phyloP scores from a whole-genome alignment of 35 echinoderm and acorn worm genomes.

The Holothuria glaberrima region DNA sequence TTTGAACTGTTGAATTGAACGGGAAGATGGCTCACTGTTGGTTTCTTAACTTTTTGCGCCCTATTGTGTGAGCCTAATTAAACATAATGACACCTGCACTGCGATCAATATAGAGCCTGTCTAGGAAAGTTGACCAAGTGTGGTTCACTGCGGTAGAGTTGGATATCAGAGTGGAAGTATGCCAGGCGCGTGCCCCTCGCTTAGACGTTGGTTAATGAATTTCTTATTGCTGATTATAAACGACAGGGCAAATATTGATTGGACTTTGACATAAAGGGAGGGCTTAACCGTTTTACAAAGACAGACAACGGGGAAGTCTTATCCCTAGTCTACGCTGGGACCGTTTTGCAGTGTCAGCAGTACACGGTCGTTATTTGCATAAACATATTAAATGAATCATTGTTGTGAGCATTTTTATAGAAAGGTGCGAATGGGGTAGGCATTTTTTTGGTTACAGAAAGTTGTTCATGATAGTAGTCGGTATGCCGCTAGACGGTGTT shows the following conservation, averaged over 20 bases:
- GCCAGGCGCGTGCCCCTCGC: conserved; percentile 32
- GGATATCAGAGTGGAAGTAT: conserved; percentile 3
- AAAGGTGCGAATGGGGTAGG: too few relatives aligned
- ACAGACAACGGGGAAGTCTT: not conserved
- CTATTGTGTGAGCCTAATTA: conserved; percentile 61
- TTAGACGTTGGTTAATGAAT: conserved; percentile 49
- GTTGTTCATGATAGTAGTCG: too few relatives aligned
- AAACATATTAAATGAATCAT: conserved; percentile 23
- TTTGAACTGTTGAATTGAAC: conserved; percentile 2
- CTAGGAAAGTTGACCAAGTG: not conserved
- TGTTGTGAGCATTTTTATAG: too few relatives aligned
- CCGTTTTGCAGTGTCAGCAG: not conserved
- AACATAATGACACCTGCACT: conserved; percentile 59
- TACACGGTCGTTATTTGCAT: conserved; percentile 1
- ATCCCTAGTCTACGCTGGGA: not conserved
- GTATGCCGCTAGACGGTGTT: too few relatives aligned
- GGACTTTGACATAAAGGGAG: not conserved
- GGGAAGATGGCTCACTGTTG: conserved; percentile 45
- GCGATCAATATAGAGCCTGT: conserved; percentile 12
- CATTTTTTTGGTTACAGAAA: too few relatives aligned
- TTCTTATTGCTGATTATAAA: conserved; percentile 6
- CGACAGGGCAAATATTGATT: conserved; percentile 29
- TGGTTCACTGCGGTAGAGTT: conserved; percentile 8
- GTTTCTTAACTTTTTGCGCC: conserved; percentile 53
- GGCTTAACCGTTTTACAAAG: not conserved